phyloP scores from a whole-genome alignment of 37 sponge, comb jelly and placozoan species.

The Chondrilla cf. caribensis region DNA sequence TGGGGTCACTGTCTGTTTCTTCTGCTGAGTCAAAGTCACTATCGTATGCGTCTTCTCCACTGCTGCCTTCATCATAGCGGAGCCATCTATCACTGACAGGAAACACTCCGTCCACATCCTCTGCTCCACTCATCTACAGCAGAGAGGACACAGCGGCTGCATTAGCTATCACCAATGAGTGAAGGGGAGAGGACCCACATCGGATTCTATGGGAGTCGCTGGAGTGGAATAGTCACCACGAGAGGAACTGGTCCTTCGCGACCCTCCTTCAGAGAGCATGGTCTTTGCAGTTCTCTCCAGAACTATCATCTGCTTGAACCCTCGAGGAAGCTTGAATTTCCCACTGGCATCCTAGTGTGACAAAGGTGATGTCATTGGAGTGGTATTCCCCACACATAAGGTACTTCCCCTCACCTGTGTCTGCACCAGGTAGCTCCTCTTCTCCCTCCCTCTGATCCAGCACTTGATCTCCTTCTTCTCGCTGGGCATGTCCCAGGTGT shows the following conservation, averaged over 20 bases:
- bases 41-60: not conserved
- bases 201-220: not conserved
- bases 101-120: not conserved
- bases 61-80: not conserved
- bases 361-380: not conserved
- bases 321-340: slow-evolving; percentile 17
- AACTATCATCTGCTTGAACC: not conserved
- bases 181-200: not conserved
- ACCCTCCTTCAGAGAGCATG: not conserved
- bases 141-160: not conserved
- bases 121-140: not conserved
- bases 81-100: not conserved
- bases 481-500: slow-evolving; percentile 62
- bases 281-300: not conserved
- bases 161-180: not conserved
- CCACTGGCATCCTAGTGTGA: slow-evolving; percentile 31
- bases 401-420: not conserved
- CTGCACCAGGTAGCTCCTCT: not conserved
- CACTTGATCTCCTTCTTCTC: slow-evolving; percentile 10
- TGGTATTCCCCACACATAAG: not conserved
- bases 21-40: not conserved
- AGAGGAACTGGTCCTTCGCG: not conserved
- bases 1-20: not conserved
- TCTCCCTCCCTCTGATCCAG: not conserved
- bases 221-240: not conserved